phyloP scores from a whole-genome alignment of 2,113 vertebrate species.

The Cyphomyrus plagiostoma region DNA sequence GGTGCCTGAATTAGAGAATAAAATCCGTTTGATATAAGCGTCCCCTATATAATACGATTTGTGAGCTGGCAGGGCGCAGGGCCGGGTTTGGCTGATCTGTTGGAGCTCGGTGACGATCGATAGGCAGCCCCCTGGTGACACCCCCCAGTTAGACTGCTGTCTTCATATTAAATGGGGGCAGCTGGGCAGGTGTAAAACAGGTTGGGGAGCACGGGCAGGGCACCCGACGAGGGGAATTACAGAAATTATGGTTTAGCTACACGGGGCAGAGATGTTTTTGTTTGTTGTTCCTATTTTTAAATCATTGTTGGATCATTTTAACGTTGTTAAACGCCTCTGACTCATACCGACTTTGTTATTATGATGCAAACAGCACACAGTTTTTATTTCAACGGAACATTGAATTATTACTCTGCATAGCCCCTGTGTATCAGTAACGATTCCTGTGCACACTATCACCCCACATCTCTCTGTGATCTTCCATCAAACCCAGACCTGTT shows the following conservation, averaged over 20 bases:
- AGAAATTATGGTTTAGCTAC: background rate
- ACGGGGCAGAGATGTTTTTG: background rate
- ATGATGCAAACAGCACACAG: background rate
- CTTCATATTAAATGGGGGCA: background rate
- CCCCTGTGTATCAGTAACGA: background rate
- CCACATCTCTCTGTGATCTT: background rate
- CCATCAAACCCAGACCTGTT: background rate
- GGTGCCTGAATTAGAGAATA: background rate
- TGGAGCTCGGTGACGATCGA: background rate
- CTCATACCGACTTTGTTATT: background rate
- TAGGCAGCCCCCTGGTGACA: background rate
- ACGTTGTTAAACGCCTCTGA: background rate
- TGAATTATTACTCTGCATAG: background rate
- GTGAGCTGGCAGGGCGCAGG: background rate
- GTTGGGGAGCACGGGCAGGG: background rate
- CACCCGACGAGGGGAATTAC: background rate
- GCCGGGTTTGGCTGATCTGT: background rate
- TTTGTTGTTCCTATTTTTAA: background rate
- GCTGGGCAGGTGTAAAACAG: background rate
- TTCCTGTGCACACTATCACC: background rate
- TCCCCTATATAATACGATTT: background rate
- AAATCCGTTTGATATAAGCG: background rate
- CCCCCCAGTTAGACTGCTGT: background rate
- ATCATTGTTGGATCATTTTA: background rate
- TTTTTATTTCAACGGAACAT: background rate